A percentile compares a stretch with the other conserved stretches of the same genome.
phyloP scores from a whole-genome alignment of 2,797 vertebrate species.

The Enteromius thamalakanensis region DNA sequence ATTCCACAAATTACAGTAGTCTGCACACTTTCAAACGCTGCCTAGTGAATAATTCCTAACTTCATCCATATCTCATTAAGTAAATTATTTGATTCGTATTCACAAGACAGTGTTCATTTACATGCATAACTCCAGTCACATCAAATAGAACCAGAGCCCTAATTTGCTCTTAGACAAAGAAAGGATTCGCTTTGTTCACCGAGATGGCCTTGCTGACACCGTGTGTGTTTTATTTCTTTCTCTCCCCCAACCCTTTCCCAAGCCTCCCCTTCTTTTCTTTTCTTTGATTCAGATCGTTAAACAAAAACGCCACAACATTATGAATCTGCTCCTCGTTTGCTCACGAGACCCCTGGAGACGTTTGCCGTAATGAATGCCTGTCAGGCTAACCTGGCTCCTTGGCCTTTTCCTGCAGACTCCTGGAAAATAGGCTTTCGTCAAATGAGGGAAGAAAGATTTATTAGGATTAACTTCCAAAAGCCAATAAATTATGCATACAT shows the following conservation, averaged over 20 bases:
- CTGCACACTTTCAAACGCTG: conserved; percentile 38
- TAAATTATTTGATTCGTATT: conserved; percentile 67
- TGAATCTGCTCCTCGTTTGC: conserved; percentile 57
- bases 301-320: conserved; percentile 66
- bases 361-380: conserved; percentile 61
- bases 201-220: conserved; percentile 60
- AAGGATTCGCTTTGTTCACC: conserved; percentile 58
- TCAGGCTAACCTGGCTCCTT: conserved; percentile 64
- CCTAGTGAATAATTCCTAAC: conserved; percentile 57
- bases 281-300: conserved; percentile 61
- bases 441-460: conserved; percentile 74
- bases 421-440: conserved; percentile 70
- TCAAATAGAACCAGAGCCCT: conserved; percentile 61
- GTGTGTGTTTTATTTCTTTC: conserved; percentile 47
- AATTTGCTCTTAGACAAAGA: conserved; percentile 66
- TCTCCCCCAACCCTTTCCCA: conserved; percentile 7
- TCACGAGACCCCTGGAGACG: conserved; percentile 51
- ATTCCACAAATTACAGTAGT: conserved; percentile 56
- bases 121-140: conserved; percentile 60
- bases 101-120: conserved; percentile 65
- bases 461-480: conserved; percentile 80
- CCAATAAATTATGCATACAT: conserved; percentile 78
- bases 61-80: conserved; percentile 66
- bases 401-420: conserved; percentile 61
- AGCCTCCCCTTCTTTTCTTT: conserved; percentile 18